Evolutionary conservation across 2,113 vertebrate genomes (phyloP), one percentile per base, ranked within the genome.

Genomic region (Malaclemys terrapin): DNA sequence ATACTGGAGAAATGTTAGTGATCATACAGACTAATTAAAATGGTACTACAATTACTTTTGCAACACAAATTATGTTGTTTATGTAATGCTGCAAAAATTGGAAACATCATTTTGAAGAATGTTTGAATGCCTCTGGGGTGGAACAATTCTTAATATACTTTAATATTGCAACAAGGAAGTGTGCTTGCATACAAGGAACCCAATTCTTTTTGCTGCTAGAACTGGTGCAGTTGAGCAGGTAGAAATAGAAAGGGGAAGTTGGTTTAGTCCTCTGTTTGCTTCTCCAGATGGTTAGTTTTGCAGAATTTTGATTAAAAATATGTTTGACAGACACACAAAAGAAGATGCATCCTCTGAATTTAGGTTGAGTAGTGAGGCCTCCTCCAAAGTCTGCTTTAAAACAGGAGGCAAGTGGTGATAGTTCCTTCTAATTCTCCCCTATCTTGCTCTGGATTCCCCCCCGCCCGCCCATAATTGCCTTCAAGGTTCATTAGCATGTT

Each of bases 21-120:
- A 92, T 96, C 96, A 81, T 95, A 95, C 95, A 95, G 96, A 94
- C 96, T 96, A 96, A 97, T 97, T 97, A 96, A 97, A 96, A 96
- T 94, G 97, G 96, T 95, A 91, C 96, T 95, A 96, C 97, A 97
- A 97, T 97, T 97, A 96, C 94, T 96, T 96, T 97, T 93, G 95
- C 96, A 78, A 92, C 96, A 96, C 97, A 97, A 97, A 97, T 0
- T 94, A 94, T 88, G 94, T 91, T 97, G 97, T 97, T 97, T 97
- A 96, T 95, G 95, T 96, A 96, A 97, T 94, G 95, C 96, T 3
- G 95, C 96, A 94, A 95, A 80, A 95, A 96, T 59, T 78, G 93
- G 91, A 95, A 80, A 45, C 62, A 31, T 20, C 25, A 84, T 95
- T 95, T 93, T 22, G 22, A 87, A 93, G 87, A 47, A 2, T 1